Conservation (phyloP, 2,797 vertebrate species). For the Coilia nasus region DNA sequence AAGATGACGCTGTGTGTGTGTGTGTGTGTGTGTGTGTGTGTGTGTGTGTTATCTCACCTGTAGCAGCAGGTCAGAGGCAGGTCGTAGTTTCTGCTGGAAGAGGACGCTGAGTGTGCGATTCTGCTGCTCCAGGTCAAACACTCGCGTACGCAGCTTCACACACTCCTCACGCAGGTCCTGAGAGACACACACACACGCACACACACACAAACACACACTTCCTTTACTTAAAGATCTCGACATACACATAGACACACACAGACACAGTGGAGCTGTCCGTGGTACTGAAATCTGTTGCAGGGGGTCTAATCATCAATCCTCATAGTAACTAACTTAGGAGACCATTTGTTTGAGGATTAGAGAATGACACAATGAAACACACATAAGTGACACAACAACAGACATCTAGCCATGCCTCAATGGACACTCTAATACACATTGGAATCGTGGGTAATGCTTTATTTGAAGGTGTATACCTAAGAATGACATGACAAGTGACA, state of each 20-base stretch:
- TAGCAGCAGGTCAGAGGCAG: conserved; percentile 86
- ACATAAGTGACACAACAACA: too few species aligned
- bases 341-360: too few species aligned
- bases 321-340: too few species aligned
- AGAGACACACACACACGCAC: conserved; percentile 27
- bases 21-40: conserved; percentile 2
- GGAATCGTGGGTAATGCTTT: too few species aligned
- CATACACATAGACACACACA: too few species aligned
- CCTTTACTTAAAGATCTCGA: neutral
- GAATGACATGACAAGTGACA: too few species aligned
- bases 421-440: too few species aligned
- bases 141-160: conserved; percentile 87
- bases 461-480: too few species aligned
- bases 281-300: neutral
- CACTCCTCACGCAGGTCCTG: conserved; percentile 93
- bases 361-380: too few species aligned
- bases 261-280: neutral
- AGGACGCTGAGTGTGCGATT: conserved; percentile 83
- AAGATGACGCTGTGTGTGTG: conserved; percentile 75
- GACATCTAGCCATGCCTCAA: too few species aligned
- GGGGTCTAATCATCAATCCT: too few species aligned
- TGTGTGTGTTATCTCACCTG: conserved; percentile 76
- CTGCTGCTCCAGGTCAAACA: conserved; percentile 92
- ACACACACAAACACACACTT: neutral
- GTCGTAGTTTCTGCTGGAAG: conserved; percentile 88